A percentile compares a stretch with the other conserved stretches of the same genome.
Conservation (phyloP, 2,113 vertebrate species). For the Apodemus sylvaticus region DNA sequence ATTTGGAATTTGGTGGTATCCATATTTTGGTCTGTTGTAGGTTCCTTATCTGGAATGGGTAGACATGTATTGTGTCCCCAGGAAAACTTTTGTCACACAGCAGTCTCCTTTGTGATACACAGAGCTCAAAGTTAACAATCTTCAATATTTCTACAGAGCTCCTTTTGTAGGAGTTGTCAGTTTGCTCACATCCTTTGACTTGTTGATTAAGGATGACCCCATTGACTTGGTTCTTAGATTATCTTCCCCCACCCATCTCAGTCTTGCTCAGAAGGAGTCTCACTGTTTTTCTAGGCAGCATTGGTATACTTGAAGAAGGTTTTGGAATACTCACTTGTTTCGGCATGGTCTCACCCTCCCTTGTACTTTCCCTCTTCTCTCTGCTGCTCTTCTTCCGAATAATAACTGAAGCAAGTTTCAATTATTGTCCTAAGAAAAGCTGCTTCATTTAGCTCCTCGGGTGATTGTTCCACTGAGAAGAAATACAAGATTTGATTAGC, state of each 20-base stretch:
- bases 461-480: not conserved
- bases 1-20: not conserved
- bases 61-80: not conserved
- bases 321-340: not conserved
- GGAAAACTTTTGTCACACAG: not conserved
- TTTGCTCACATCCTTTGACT: fast-evolving
- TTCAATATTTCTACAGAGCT: not conserved
- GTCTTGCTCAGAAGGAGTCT: not conserved
- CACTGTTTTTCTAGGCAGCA: fast-evolving
- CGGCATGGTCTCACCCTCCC: not conserved
- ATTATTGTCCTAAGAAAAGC: not conserved
- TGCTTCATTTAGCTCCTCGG: not conserved
- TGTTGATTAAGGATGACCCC: not conserved
- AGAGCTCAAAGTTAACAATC: not conserved
- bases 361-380: not conserved
- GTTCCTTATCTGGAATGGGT: not conserved
- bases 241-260: not conserved
- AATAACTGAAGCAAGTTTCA: not conserved
- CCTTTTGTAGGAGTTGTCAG: fast-evolving
- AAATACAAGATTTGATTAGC: too few relatives aligned
- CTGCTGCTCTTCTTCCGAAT: not conserved
- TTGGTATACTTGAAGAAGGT: not conserved
- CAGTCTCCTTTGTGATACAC: too few relatives aligned
- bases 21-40: not conserved
- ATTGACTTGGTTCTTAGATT: not conserved